Percentiles rank a stretch among this genome's conserved stretches.
phyloP scores from a whole-genome alignment of 1,140 invertebrate genomes.

The Cotesia typhae region DNA sequence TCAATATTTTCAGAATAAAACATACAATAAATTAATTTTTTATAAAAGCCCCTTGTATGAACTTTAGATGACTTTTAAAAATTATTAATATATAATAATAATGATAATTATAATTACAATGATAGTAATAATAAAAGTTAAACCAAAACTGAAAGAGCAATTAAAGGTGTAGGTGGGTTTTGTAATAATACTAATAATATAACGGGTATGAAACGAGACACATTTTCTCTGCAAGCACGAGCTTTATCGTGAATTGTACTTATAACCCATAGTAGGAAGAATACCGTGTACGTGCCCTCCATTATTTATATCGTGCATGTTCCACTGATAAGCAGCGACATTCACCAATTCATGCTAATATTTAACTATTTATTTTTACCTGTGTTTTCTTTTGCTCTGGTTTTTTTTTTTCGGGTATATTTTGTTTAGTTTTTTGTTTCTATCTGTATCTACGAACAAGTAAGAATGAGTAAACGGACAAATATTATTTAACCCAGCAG shows the following conservation, averaged over 20 bases:
- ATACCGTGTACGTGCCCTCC: conserved; percentile 25
- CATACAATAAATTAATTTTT: too few species aligned
- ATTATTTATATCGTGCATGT: conserved; percentile 26
- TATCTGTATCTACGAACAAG: too few species aligned
- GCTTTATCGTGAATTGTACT: conserved; percentile 14
- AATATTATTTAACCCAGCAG: neutral
- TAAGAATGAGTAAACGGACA: too few species aligned
- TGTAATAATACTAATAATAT: neutral
- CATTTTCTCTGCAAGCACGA: neutral
- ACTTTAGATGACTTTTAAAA: too few species aligned
- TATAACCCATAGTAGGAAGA: conserved; percentile 13
- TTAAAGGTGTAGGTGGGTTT: neutral
- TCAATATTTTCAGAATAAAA: too few species aligned
- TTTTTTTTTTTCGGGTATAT: neutral
- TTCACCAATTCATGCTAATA: conserved; percentile 23
- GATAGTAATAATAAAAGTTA: conserved; percentile 9
- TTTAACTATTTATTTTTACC: conserved; percentile 13
- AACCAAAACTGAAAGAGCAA: neutral
- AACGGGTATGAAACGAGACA: conserved; percentile 3
- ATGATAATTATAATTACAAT: conserved; percentile 2
- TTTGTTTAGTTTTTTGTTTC: too few species aligned
- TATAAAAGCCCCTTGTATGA: too few species aligned
- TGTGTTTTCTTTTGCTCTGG: neutral
- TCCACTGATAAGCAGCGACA: conserved; percentile 12
- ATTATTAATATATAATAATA: too few species aligned